Percentiles rank a stretch among this genome's conserved stretches.
These are phyloP conservation scores for Ectemnius continuus DNA, from an alignment of 2,888 invertebrate genomes.

Conservation along the genomic window DNA sequence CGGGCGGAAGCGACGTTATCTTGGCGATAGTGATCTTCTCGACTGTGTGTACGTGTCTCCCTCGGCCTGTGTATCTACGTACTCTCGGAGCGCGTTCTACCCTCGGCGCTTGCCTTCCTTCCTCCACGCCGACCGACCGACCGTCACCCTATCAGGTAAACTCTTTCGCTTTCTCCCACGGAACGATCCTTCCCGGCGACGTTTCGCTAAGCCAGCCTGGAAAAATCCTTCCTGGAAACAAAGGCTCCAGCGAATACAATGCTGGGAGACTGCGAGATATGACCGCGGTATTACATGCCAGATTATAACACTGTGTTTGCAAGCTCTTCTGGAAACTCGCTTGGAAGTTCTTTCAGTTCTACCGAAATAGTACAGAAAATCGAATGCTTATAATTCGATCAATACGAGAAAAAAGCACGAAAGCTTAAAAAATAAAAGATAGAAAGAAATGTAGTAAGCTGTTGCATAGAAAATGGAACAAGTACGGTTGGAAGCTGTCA, in stretches of 20 bases:
- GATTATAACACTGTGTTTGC: conserved; percentile 30
- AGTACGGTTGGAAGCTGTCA: too few species aligned
- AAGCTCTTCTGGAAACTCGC: conserved; percentile 15
- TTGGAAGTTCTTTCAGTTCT: too few species aligned
- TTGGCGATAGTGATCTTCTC: conserved; percentile 43
- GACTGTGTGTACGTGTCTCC: not conserved
- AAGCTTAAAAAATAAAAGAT: too few species aligned
- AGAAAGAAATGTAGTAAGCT: too few species aligned
- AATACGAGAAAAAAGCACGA: not conserved
- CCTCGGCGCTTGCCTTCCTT: not conserved
- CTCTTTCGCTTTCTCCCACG: not conserved
- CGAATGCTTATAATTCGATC: conserved; percentile 15
- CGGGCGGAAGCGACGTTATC: conserved; percentile 60
- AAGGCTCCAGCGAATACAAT: conserved; percentile 45
- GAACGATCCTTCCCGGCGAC: not conserved
- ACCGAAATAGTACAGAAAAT: too few species aligned
- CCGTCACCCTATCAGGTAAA: too few species aligned
- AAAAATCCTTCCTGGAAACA: conserved; percentile 26
- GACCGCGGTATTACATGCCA: conserved; percentile 36
- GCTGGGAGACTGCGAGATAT: conserved; percentile 16
- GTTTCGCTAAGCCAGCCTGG: not conserved
- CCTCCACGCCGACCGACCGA: not conserved
- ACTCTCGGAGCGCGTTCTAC: not conserved
- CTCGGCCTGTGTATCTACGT: not conserved
- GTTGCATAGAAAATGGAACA: too few species aligned